Evolutionary conservation across 2,888 invertebrate species (phyloP).

Genomic region (Rotaria socialis): DNA sequence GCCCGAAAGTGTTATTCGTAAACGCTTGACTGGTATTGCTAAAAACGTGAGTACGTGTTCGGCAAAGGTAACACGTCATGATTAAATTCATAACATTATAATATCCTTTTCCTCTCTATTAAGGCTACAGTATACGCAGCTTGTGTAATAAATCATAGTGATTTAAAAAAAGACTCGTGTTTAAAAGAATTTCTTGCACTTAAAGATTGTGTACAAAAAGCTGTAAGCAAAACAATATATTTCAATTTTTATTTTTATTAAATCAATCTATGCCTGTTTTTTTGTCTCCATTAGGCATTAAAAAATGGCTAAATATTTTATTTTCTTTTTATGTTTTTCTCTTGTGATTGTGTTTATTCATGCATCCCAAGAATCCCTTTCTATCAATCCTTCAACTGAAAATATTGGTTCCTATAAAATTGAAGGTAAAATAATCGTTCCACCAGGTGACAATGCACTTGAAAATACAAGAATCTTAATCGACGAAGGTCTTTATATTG

Average conservation of each 20-base stretch:
- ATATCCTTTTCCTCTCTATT: background rate
- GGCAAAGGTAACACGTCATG: background rate
- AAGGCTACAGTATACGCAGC: constrained; percentile 43
- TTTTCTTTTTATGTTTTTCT: background rate
- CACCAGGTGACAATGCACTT: constrained; percentile 54
- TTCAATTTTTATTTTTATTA: too few relatives aligned
- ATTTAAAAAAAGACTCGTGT: constrained; percentile 43
- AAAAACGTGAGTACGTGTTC: constrained; percentile 28
- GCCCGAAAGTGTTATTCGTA: background rate
- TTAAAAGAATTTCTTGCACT: constrained; percentile 45
- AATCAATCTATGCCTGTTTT: background rate
- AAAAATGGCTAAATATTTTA: constrained; percentile 1
- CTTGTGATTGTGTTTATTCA: background rate
- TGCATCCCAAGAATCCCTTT: background rate
- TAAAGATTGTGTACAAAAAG: constrained; percentile 45
- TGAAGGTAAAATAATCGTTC: constrained; percentile 56
- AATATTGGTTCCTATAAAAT: constrained; percentile 47
- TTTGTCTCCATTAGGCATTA: background rate
- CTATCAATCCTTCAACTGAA: background rate
- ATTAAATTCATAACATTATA: background rate
- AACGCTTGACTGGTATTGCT: background rate
- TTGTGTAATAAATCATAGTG: constrained; percentile 40
- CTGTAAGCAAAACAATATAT: background rate
- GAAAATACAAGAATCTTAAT: constrained; percentile 64
- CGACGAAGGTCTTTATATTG: constrained; percentile 81